These are phyloP conservation scores for Dilophus febrilis DNA, from an alignment of 2,888 invertebrate species.

Conservation along the genomic window DNA sequence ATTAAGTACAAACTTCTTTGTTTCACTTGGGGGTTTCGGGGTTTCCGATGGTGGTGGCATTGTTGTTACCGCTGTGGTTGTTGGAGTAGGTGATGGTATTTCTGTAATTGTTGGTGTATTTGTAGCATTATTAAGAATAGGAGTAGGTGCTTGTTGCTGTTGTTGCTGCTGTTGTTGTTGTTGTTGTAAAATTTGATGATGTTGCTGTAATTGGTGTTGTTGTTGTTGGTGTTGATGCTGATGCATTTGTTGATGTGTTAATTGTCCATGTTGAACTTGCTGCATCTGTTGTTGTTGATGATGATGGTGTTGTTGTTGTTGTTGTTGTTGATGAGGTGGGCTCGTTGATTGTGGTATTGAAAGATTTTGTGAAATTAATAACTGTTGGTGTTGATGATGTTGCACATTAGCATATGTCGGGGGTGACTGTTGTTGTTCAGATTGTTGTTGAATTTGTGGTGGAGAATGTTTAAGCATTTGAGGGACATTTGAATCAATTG, in stretches of 20 bases:
- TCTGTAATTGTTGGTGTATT: constrained; percentile 9
- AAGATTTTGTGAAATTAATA: too few species aligned
- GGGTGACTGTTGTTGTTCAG: background rate
- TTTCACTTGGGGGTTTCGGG: constrained; percentile 4
- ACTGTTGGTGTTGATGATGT: constrained; percentile 9
- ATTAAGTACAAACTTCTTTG: constrained; percentile 69
- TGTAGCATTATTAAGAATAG: background rate
- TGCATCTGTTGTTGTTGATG: constrained; percentile 1
- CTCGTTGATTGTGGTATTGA: too few species aligned
- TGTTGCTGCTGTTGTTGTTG: background rate
- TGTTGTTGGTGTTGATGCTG: background rate
- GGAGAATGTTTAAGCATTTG: background rate
- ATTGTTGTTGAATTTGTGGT: background rate
- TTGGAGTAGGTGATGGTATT: constrained; percentile 1
- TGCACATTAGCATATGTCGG: background rate
- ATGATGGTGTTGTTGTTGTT: constrained; percentile 18
- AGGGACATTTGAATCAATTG: background rate
- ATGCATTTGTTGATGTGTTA: background rate
- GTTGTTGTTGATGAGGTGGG: constrained; percentile 9
- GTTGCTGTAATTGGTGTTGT: background rate
- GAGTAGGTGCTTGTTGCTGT: background rate
- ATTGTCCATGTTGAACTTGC: too few species aligned
- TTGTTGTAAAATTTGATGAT: background rate
- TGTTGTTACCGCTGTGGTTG: constrained; percentile 12
- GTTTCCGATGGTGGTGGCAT: constrained; percentile 10